Evolutionary conservation across 1,140 invertebrate species (phyloP), one percentile per base, ranked within the genome.

Genomic region (Heliconius hermathena): DNA sequence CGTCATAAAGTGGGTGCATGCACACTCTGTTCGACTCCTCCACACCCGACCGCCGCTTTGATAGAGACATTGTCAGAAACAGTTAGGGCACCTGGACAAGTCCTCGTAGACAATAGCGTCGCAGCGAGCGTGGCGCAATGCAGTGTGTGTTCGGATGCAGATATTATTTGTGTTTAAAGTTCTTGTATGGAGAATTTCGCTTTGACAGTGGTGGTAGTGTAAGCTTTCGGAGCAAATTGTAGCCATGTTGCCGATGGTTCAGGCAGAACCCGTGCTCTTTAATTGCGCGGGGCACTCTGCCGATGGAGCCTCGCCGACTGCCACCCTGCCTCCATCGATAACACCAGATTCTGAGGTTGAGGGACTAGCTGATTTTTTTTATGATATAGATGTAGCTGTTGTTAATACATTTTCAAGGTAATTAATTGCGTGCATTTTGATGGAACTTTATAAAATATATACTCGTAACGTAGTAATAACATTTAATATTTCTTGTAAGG

Each of bases 61-160:
- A 73, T 52, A 41, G 33, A 38, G 16, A 74, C 66, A 52, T 22
- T 79, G 74, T 75, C 71, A 78, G 85, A 84, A 80, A 82, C 85
- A 82, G 81, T 79, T 82, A 84, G 74, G 70, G 75, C 66, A 75
- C 71, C 76, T n/a, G 70, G 73, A 81, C 26, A 66, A 75, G 74
- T 81, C 76, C 75, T 76, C 76, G 80, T 81, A 85, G 83, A 85
- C 88, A 89, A 89, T 88, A 88, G 88, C 89, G 90, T 89, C 88
- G 87, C 90, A 85, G 85, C 83, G 80, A 89, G 88, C 85, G 91
- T 94, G 90, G 93, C 92, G 93, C 93, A 93, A 94, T 94, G 93
- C 93, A 93, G 93, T 93, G 91, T 93, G 90, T 91, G 88, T 93
- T 93, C 92, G 85, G 88, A 89, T 90, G 90, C 86, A 89, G 88